Percentiles rank a stretch among this genome's conserved stretches.
Conservation (phyloP, 2,888 invertebrate species). For the Napeogenes inachia region DNA sequence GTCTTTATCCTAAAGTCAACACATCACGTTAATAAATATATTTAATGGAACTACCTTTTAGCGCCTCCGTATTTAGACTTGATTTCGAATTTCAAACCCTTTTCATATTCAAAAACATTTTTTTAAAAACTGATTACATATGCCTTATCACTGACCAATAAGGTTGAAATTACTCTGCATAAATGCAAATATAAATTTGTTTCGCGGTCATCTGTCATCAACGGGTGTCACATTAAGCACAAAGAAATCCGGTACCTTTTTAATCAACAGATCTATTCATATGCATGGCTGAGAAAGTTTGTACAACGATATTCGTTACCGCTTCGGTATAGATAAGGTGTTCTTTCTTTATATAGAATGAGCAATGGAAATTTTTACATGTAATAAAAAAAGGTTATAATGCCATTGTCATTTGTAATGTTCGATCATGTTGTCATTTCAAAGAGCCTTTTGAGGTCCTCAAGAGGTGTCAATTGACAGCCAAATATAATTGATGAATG, state of each 20-base stretch:
- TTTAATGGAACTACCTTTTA: conserved; percentile 61
- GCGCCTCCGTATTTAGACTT: conserved; percentile 62
- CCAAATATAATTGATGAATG: conserved; percentile 33
- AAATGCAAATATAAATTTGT: conserved; percentile 20
- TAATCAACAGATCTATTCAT: conserved; percentile 41
- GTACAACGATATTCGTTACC: conserved; percentile 20
- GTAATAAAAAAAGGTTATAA: background rate
- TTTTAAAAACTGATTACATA: conserved; percentile 12
- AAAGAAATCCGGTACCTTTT: conserved; percentile 45
- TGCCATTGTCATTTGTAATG: conserved; percentile 12
- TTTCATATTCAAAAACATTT: conserved; percentile 32
- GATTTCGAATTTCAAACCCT: conserved; percentile 47
- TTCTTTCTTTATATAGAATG: background rate
- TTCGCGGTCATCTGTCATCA: conserved; percentile 63
- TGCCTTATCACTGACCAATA: conserved; percentile 25
- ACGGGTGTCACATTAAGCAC: conserved; percentile 64
- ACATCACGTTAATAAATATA: conserved; percentile 43
- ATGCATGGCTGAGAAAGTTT: conserved; percentile 15
- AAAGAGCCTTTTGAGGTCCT: conserved; percentile 16
- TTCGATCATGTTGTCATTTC: conserved; percentile 31
- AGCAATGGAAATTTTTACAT: conserved; percentile 10
- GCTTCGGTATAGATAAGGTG: conserved; percentile 1
- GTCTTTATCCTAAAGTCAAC: conserved; percentile 54
- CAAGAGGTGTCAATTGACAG: conserved; percentile 45
- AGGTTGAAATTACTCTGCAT: conserved; percentile 28